Conservation (phyloP, 2,888 invertebrate genomes). For the Capitulum mitella region DNA sequence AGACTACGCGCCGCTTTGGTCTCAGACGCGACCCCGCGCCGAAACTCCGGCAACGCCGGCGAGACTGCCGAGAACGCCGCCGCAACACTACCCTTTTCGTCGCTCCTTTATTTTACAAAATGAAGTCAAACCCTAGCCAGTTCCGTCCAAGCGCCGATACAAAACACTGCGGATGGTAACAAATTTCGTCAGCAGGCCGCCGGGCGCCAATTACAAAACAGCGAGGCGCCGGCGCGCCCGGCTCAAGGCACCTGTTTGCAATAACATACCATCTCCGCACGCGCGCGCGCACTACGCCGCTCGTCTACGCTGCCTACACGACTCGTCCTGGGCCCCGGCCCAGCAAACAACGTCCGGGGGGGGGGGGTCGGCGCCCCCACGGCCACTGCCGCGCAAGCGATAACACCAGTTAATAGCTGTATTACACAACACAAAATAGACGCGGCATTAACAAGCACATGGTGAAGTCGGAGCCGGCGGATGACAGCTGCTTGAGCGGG, state of each 20-base stretch:
- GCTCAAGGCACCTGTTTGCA: neutral
- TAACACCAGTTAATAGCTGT: constrained; percentile 16
- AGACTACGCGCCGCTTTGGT: too few relatives aligned
- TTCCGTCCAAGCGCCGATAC: neutral
- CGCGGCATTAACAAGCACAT: constrained; percentile 12
- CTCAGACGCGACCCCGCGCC: too few relatives aligned
- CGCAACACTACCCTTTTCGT: neutral
- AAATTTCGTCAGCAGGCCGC: neutral
- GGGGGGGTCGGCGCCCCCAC: neutral
- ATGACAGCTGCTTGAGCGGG: neutral
- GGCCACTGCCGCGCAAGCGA: neutral
- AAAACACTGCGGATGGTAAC: neutral
- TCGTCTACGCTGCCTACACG: neutral
- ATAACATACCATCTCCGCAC: neutral
- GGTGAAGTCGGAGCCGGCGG: neutral
- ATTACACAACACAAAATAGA: constrained; percentile 17
- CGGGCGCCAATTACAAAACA: neutral
- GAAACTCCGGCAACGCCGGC: too few relatives aligned
- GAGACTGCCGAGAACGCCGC: neutral
- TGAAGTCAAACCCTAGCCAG: constrained; percentile 10
- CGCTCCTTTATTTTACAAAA: constrained; percentile 6
- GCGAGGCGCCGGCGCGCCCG: neutral
- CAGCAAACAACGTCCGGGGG: neutral
- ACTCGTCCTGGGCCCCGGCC: neutral
- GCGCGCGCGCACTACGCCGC: neutral